Evolutionary conservation across 1,140 invertebrate genomes (phyloP), one percentile per base, ranked within the genome.

Genomic region (Drosophila sulfurigaster): DNA sequence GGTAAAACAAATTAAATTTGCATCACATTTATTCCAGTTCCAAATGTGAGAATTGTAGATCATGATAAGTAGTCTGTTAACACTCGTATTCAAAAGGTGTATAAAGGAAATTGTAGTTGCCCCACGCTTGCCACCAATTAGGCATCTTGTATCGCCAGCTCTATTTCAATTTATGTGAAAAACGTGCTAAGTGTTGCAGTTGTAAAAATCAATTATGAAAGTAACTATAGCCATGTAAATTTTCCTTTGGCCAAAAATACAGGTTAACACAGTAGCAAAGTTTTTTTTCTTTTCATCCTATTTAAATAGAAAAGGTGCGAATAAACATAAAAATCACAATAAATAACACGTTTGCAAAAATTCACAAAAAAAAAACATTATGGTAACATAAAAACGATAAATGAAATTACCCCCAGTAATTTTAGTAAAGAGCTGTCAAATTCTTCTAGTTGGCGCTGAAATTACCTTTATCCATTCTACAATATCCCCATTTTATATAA

Each of bases 251-350:
- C 49, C 46, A 3, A 54, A 66, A 58, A 13, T 16, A 25, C 69
- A 54, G 41, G 54, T 25, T 75, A 52, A 46, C 71, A 70, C 20
- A 69, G 20, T 25, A 58, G 52, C 64, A 8, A 74, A 81, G 58
- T 81, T 60, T 66, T 56, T 70, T 72, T 57, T 35, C 41, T 4
- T 52, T 13, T 58, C 30, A 11, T 57, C 59, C 45, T 48, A 83
- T 82, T 82, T 83, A 77, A 83, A 83, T 83, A 83, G 76, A 83
- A 81, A 81, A 68, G 81, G 78, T 85, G 78, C 78, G 81, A 85
- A 59, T 85, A 78, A 78, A 81, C 81, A 85, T 78, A 85, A 81
- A 85, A 86, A 85, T 85, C 78, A 81, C 73, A 78, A 78, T 70
- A 86, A 81, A 83, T 85, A 74, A 78, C 73, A 81, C 81, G 81